Base-by-base conservation (phyloP, 2,113 vertebrate species). In the Lutjanus erythropterus region DNA sequence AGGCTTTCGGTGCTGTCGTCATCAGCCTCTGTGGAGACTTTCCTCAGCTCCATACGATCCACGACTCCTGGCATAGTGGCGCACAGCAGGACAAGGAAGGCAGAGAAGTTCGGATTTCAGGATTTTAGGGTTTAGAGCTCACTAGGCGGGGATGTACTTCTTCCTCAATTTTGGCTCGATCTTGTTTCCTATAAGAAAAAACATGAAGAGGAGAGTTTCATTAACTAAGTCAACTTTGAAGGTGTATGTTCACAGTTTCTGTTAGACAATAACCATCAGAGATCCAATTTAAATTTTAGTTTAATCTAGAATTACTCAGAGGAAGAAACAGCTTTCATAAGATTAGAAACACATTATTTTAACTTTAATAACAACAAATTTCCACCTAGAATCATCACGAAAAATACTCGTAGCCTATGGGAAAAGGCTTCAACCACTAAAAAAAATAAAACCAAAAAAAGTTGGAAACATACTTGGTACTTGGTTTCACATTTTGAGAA, bases 21-120 rank as follows among this genome's bases (percentile, higher is more conserved):
- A 3, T 99, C 97, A 1, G 78, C 94, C 84, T 96, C 93, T 0
- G 92, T 96, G 93, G 94, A 95, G 91, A 99, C 96, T 93, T 96
- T 97, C 79, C 94, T 95, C 53, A 98, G 95, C 90, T 99, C 98
- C 96, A 98, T 93, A 18, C 96, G 95, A 88, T 98, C 97, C 96
- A 97, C 96, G 21, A 71, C 64, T 53, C 90, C 81, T 1, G 90
- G 91, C 90, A 94, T 94, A 1, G 37, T 71, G 64, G 44, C 0
- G 8, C 33, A 8, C 52, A 37, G 73, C 27, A 23, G 44, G 41
- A 62, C 1, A 6, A 58, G 23, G n/a, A n/a, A 29, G 25, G 60
- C 5, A 21, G 25, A 56, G 35, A 78, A 29, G 27, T 27, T 42
- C 5, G 2, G 12, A 15, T 79, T 66, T 67, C 41, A 27, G 9